These are phyloP conservation scores for Yponomeuta malinellus DNA, from an alignment of 2,888 invertebrate species.

Conservation along the genomic window DNA sequence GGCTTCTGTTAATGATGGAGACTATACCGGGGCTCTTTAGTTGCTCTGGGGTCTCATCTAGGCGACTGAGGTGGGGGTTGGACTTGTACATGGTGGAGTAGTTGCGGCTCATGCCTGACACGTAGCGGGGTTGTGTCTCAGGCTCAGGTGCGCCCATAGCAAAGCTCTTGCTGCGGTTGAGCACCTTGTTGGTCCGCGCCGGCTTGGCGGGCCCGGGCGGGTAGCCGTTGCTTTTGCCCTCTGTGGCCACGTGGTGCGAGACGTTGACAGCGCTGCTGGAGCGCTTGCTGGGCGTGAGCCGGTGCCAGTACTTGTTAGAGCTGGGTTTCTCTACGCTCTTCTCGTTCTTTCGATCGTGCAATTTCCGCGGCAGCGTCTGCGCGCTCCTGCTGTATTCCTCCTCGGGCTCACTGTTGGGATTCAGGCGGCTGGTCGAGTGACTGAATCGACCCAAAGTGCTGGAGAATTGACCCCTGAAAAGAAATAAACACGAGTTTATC, in stretches of 20 bases:
- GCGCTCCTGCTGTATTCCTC: constrained; percentile 77
- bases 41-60: constrained; percentile 82
- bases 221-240: constrained; percentile 62
- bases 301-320: constrained; percentile 64
- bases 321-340: constrained; percentile 58
- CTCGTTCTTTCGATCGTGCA: constrained; percentile 66
- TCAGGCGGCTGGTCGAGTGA: constrained; percentile 85
- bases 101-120: constrained; percentile 65
- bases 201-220: constrained; percentile 84
- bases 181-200: constrained; percentile 84
- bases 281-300: constrained; percentile 71
- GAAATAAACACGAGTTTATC: constrained; percentile 32
- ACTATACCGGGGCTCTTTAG: constrained; percentile 91
- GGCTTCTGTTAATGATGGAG: constrained; percentile 89
- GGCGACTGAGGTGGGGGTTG: constrained; percentile 83
- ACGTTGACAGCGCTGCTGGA: constrained; percentile 79
- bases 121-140: constrained; percentile 66
- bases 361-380: constrained; percentile 85
- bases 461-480: constrained; percentile 80
- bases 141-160: constrained; percentile 83
- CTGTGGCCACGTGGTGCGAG: constrained; percentile 64
- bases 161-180: constrained; percentile 89
- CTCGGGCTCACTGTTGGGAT: constrained; percentile 69
- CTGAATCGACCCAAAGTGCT: constrained; percentile 89
- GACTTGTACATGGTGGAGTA: constrained; percentile 82